Percentiles rank a stretch among this genome's conserved stretches.
phyloP scores from a whole-genome alignment of 2,113 vertebrate genomes.

The Apodemus sylvaticus region DNA sequence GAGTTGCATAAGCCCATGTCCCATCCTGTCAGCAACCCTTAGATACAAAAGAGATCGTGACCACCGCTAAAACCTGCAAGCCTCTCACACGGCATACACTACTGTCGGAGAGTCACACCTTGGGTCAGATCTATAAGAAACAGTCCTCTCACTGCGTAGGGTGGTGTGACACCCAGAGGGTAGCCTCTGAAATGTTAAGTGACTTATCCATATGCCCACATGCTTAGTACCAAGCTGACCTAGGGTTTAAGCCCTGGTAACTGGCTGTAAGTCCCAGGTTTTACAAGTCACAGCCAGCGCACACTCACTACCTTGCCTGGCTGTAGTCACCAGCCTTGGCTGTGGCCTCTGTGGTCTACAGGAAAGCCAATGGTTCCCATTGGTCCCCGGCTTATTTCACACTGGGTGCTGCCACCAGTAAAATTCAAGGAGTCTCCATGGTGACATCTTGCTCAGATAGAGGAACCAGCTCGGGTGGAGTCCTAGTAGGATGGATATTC shows the following conservation, averaged over 20 bases:
- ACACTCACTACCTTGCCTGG: fast-evolving
- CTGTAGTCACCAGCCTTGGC: not conserved
- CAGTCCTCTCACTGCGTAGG: not conserved
- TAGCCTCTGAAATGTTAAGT: not conserved
- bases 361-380: not conserved
- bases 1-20: not conserved
- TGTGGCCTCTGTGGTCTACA: too few relatives aligned
- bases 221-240: not conserved
- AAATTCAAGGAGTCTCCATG: not conserved
- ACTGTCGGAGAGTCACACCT: not conserved
- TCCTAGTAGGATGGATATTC: too few relatives aligned
- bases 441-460: too few relatives aligned
- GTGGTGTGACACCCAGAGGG: not conserved
- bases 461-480: not conserved
- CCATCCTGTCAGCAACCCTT: not conserved
- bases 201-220: not conserved
- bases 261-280: not conserved
- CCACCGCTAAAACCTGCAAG: not conserved
- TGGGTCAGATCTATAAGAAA: not conserved
- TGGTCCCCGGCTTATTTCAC: not conserved
- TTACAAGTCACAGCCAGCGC: not conserved
- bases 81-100: fast-evolving
- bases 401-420: too few relatives aligned
- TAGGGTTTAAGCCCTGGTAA: not conserved
- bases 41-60: not conserved